phyloP scores from a whole-genome alignment of 35 echinoderm and acorn worm species.

The Eucidaris tribuloides region DNA sequence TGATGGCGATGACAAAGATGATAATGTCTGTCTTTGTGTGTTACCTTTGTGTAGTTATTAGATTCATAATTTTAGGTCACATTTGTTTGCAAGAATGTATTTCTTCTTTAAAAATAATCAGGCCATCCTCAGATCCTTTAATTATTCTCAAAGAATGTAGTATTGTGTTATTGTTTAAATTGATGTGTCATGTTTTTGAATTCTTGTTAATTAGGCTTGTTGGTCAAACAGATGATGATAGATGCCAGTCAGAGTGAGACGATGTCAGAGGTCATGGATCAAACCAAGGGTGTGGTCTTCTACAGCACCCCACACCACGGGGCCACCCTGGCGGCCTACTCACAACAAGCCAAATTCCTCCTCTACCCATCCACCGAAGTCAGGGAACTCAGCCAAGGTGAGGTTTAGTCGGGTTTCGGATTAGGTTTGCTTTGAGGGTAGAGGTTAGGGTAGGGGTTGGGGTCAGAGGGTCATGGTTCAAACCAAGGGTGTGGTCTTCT shows the following conservation, averaged over 20 bases:
- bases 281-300: constrained; percentile 80
- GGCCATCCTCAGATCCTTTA: too few species aligned
- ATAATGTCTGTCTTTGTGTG: too few species aligned
- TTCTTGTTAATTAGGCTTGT: constrained; percentile 60
- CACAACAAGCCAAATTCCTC: constrained; percentile 84
- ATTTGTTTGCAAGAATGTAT: too few species aligned
- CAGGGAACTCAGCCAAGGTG: constrained; percentile 76
- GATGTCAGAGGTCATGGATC: constrained; percentile 32
- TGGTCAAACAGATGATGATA: constrained; percentile 96
- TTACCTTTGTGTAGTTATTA: too few species aligned
- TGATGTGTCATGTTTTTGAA: not conserved
- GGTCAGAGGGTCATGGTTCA: too few species aligned
- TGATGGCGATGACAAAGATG: too few species aligned
- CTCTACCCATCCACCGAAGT: constrained; percentile 90
- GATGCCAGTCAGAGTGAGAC: constrained; percentile 55
- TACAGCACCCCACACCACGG: constrained; percentile 98
- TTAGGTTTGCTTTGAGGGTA: too few species aligned
- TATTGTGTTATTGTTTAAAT: not conserved
- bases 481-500: constrained; percentile 68
- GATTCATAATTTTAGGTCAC: too few species aligned
- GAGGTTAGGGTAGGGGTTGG: too few species aligned
- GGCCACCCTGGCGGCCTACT: constrained; percentile 77
- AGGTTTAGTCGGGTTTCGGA: too few species aligned
- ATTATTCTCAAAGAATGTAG: not conserved
- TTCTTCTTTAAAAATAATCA: too few species aligned